Evolutionary conservation across 2,888 invertebrate species (phyloP).

Genomic region (Ophion ellenae): DNA sequence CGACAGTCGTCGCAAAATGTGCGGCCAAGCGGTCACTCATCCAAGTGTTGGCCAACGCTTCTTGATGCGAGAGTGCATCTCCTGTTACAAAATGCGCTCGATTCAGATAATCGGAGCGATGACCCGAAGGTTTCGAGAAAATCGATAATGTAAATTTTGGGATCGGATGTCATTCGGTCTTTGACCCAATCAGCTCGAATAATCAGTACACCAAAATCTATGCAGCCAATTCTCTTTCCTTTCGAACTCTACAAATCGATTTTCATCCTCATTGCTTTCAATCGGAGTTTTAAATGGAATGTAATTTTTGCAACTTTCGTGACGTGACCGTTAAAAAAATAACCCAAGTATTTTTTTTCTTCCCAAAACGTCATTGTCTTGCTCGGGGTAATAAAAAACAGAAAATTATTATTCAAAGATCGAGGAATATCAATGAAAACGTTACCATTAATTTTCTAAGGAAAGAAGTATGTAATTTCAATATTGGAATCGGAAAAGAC

Average conservation of each 20-base stretch:
- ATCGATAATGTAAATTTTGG: neutral
- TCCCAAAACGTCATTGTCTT: neutral
- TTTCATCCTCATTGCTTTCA: neutral
- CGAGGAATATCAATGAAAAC: neutral
- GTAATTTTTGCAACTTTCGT: neutral
- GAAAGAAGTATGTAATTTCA: neutral
- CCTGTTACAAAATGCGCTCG: too few species aligned
- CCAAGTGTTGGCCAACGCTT: too few species aligned
- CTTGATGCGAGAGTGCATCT: too few species aligned
- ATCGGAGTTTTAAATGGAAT: neutral
- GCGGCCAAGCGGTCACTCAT: too few species aligned
- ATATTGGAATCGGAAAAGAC: neutral
- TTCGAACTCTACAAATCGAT: neutral
- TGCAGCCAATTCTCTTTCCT: neutral
- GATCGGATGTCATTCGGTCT: neutral
- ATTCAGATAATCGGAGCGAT: too few species aligned
- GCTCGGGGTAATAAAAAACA: neutral
- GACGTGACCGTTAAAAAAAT: neutral
- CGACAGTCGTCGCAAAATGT: too few species aligned
- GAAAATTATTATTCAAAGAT: neutral
- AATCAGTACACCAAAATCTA: neutral
- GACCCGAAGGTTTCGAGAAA: too few species aligned
- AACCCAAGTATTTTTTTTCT: neutral
- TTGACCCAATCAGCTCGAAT: constrained; percentile 5
- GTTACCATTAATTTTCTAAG: too few species aligned